Conservation (phyloP, 2,888 invertebrate species). For the Pandemis cinnamomeana region DNA sequence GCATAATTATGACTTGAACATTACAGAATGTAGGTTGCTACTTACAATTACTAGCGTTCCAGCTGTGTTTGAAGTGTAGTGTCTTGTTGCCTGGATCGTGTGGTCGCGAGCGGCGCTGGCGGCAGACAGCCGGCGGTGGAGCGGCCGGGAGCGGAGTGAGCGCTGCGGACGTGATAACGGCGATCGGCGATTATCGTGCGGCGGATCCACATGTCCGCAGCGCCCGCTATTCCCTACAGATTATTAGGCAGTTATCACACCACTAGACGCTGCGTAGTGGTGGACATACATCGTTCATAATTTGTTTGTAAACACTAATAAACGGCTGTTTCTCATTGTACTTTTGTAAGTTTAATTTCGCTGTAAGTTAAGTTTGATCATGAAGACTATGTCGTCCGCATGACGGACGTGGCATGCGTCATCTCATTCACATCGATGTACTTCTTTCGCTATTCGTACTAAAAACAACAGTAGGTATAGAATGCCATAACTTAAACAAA, state of each 20-base stretch:
- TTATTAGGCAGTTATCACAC: slow-evolving; percentile 43
- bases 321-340: not conserved
- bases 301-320: slow-evolving; percentile 34
- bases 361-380: too few species aligned
- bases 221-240: slow-evolving; percentile 45
- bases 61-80: slow-evolving; percentile 15
- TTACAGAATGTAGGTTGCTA: slow-evolving; percentile 3
- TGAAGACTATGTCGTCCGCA: too few species aligned
- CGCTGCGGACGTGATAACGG: slow-evolving; percentile 75
- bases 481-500: too few species aligned
- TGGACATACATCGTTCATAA: slow-evolving; percentile 1
- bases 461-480: too few species aligned
- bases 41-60: slow-evolving; percentile 39
- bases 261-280: slow-evolving; percentile 16
- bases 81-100: not conserved
- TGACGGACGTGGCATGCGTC: too few species aligned
- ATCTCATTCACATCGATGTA: too few species aligned
- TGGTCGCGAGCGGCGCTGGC: not conserved
- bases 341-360: too few species aligned
- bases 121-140: slow-evolving; percentile 62
- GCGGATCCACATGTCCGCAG: slow-evolving; percentile 61
- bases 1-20: not conserved
- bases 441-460: too few species aligned
- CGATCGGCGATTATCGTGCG: slow-evolving; percentile 73
- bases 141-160: slow-evolving; percentile 70